phyloP scores from a whole-genome alignment of 2,113 vertebrate genomes.

The Chrysochloris asiatica region DNA sequence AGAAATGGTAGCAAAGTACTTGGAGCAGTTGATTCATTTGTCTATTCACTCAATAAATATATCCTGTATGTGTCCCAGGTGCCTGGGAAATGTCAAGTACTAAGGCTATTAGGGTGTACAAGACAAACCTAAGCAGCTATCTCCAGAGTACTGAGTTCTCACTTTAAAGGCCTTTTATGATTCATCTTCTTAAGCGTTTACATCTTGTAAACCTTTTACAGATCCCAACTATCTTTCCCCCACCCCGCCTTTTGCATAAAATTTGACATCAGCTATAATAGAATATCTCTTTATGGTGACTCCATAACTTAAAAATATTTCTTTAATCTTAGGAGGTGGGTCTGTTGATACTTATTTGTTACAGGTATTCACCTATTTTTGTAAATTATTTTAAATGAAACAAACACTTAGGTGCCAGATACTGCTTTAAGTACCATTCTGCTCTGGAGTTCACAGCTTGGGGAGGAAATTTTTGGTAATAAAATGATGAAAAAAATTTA shows the following conservation, averaged over 20 bases:
- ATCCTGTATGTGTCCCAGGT: neutral
- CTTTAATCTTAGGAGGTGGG: neutral
- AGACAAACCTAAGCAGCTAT: neutral
- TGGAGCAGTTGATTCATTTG: neutral
- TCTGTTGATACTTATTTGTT: neutral
- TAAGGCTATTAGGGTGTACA: neutral
- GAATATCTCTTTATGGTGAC: neutral
- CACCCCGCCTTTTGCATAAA: neutral
- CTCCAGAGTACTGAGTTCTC: neutral
- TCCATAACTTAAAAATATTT: neutral
- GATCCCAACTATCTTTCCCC: neutral
- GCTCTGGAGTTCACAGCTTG: neutral
- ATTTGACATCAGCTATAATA: neutral
- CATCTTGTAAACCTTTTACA: neutral
- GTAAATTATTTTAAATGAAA: constrained; percentile 36
- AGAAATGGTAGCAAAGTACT: neutral
- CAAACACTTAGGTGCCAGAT: neutral
- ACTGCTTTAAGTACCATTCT: neutral
- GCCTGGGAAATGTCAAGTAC: neutral
- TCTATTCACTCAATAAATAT: neutral
- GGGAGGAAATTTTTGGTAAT: neutral
- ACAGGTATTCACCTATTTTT: neutral
- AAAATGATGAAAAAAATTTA: too few relatives aligned
- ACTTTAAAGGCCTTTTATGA: neutral
- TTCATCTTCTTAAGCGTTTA: neutral